Percentiles rank a stretch among this genome's conserved stretches.
These are phyloP conservation scores for Clarias platycephalus DNA, from an alignment of 2,797 vertebrate genomes.

Conservation along the genomic window DNA sequence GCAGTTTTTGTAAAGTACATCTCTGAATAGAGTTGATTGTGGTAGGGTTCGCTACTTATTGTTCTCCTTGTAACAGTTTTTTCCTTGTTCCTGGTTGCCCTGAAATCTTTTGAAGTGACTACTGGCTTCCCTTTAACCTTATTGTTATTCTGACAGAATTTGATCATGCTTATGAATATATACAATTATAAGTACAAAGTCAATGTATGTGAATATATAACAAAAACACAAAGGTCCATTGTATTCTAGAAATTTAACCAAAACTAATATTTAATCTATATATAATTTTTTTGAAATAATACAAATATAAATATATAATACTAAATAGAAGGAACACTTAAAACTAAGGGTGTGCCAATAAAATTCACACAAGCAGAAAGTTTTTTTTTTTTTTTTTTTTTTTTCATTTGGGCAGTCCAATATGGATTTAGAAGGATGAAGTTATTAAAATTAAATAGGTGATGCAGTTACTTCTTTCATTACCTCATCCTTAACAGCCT, in stretches of 20 bases:
- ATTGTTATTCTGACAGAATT: too few species aligned
- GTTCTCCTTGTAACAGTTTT: too few species aligned
- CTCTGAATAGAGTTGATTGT: too few species aligned
- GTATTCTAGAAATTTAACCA: too few species aligned
- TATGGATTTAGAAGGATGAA: neutral
- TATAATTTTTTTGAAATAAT: too few species aligned
- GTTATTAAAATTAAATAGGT: neutral
- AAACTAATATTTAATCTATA: too few species aligned
- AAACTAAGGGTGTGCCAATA: neutral
- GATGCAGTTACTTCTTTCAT: neutral
- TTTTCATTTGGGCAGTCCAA: neutral
- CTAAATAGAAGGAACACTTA: neutral
- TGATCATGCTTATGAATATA: neutral
- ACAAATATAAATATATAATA: neutral
- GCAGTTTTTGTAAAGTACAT: too few species aligned
- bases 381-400: neutral
- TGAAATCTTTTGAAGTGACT: too few species aligned
- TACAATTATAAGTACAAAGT: neutral
- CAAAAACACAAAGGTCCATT: neutral
- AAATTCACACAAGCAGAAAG: too few species aligned
- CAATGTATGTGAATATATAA: neutral
- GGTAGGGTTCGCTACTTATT: too few species aligned
- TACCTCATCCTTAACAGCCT: neutral
- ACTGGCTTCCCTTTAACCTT: too few species aligned
- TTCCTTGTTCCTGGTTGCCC: neutral